These are phyloP conservation scores for Patiria pectinifera DNA, from an alignment of 53 echinoderm and acorn worm species.

Conservation along the genomic window DNA sequence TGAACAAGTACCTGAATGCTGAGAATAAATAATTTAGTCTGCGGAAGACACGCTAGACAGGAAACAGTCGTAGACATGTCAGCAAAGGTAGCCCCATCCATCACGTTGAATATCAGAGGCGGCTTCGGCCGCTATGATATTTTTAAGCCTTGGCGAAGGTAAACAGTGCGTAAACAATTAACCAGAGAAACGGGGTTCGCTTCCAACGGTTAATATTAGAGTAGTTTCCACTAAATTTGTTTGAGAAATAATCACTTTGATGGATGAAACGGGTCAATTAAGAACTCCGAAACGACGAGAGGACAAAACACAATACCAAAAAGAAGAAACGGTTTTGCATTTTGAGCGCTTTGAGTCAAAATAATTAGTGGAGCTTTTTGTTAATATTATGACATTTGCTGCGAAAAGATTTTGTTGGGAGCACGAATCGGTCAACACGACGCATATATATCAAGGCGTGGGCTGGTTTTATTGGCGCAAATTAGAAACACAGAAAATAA, in stretches of 20 bases:
- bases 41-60: not conserved
- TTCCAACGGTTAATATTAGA: constrained; percentile 8
- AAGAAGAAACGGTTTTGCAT: no score
- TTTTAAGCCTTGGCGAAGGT: constrained; percentile 6
- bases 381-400: no score
- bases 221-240: not conserved
- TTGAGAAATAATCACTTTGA: not conserved
- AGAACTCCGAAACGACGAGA: not conserved
- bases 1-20: not conserved
- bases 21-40: not conserved
- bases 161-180: constrained; percentile 52
- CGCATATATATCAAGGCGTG: not conserved
- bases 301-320: no score
- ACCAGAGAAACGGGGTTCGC: not conserved
- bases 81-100: not conserved
- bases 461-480: not conserved
- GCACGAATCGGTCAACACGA: not conserved
- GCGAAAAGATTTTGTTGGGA: not conserved
- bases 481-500: no score
- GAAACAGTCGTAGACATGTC: not conserved
- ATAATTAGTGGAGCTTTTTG: no score
- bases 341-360: no score
- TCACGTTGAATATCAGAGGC: constrained; percentile 6
- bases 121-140: not conserved
- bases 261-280: not conserved